Evolutionary conservation across 2,888 invertebrate species (phyloP).

Genomic region (Calameuta filiformis): DNA sequence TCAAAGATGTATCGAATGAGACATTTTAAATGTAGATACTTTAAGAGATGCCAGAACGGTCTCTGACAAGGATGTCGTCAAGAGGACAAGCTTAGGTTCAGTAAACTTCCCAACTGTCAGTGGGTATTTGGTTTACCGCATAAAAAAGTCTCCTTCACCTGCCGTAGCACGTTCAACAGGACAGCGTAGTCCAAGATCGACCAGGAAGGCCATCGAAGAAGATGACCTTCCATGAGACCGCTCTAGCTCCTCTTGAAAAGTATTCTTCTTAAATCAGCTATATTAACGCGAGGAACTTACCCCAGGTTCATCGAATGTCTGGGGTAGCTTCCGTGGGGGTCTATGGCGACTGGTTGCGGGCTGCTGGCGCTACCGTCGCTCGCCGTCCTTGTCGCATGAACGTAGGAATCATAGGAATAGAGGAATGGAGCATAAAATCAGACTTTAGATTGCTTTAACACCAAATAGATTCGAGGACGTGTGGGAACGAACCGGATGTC

Average conservation of each 20-base stretch:
- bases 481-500: background rate
- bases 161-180: constrained; percentile 21
- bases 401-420: background rate
- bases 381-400: background rate
- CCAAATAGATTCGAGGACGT: background rate
- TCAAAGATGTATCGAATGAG: background rate
- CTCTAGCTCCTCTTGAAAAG: background rate
- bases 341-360: constrained; percentile 33
- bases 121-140: constrained; percentile 21
- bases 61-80: background rate
- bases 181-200: background rate
- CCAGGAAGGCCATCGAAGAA: background rate
- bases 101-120: constrained; percentile 26
- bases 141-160: constrained; percentile 29
- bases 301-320: constrained; percentile 40
- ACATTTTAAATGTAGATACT: background rate
- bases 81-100: background rate
- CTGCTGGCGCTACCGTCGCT: constrained; percentile 9
- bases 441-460: background rate
- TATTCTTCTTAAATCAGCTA: background rate
- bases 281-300: constrained; percentile 36
- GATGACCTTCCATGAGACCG: background rate
- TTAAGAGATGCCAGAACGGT: background rate
- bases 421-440: background rate
- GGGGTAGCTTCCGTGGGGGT: constrained; percentile 31